phyloP scores from a whole-genome alignment of 1,140 invertebrate genomes.

The Sycophaga agraensis region DNA sequence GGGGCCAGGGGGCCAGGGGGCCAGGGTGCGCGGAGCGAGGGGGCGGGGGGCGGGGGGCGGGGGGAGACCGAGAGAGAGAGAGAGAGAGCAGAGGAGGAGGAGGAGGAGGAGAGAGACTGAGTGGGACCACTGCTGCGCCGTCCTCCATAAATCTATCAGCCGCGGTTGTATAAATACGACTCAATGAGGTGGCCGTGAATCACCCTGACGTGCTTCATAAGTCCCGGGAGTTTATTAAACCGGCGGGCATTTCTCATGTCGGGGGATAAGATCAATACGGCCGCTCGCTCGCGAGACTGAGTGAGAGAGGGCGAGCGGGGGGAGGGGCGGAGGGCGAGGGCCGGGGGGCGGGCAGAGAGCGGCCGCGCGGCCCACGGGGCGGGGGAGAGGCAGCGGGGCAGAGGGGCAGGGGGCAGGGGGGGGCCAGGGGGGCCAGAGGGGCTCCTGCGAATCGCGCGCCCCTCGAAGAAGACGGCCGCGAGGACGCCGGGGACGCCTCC shows the following conservation, averaged over 20 bases:
- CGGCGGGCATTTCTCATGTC: slow-evolving; percentile 60
- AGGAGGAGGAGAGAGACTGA: not conserved
- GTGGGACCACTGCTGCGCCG: slow-evolving; percentile 55
- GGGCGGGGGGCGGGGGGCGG: not conserved
- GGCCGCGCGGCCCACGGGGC: no score
- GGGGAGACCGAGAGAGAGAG: slow-evolving; percentile 9
- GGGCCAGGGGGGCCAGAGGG: no score
- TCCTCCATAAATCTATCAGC: slow-evolving; percentile 60
- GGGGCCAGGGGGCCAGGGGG: not conserved
- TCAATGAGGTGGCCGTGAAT: slow-evolving; percentile 60
- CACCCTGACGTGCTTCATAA: slow-evolving; percentile 61
- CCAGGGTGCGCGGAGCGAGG: not conserved
- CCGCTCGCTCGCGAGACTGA: slow-evolving; percentile 36
- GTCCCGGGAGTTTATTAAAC: slow-evolving; percentile 61
- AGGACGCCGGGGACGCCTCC: not conserved
- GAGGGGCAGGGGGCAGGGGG: no score
- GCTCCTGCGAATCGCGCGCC: not conserved
- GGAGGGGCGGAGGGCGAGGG: not conserved
- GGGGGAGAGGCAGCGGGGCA: no score
- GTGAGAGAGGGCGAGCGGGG: not conserved
- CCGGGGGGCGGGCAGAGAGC: not conserved
- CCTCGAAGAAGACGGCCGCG: slow-evolving; percentile 2
- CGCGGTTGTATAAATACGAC: slow-evolving; percentile 60
- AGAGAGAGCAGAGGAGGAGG: not conserved
- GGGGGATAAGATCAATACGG: slow-evolving; percentile 60